Evolutionary conservation across 2,113 vertebrate species (phyloP).

Genomic region (Nesoenas mayeri): DNA sequence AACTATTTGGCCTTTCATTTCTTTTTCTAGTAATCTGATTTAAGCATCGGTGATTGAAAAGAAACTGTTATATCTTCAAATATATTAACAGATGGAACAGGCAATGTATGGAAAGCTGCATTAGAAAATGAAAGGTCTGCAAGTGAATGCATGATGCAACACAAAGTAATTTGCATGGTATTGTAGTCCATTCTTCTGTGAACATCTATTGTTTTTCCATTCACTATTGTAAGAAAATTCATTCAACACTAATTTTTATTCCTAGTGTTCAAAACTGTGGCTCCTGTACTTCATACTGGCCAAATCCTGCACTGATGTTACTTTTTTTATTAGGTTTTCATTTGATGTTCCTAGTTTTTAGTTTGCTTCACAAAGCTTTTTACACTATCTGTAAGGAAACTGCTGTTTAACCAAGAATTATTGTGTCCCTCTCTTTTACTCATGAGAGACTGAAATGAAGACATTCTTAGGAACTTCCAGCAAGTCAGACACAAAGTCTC

Average conservation of each 20-base stretch:
- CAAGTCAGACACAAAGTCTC: background rate
- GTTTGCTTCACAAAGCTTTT: background rate
- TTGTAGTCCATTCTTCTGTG: background rate
- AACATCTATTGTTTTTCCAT: background rate
- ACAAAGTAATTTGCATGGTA: background rate
- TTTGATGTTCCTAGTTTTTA: background rate
- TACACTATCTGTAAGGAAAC: background rate
- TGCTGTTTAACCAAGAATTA: background rate
- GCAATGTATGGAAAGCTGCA: background rate
- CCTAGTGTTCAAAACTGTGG: background rate
- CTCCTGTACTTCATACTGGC: background rate
- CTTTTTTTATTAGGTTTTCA: background rate
- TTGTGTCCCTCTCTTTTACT: background rate
- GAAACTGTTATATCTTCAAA: background rate
- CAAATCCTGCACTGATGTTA: background rate
- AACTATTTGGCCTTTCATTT: background rate
- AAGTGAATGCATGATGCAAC: background rate
- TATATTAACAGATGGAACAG: background rate
- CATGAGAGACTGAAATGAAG: background rate
- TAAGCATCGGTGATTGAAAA: background rate
- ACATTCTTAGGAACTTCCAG: background rate
- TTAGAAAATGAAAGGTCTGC: background rate
- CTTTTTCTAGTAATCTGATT: background rate
- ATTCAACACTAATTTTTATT: background rate
- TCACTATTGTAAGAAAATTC: background rate